phyloP scores from a whole-genome alignment of 64 coral and sea anemone genomes.

The Stichodactyla mertensii region DNA sequence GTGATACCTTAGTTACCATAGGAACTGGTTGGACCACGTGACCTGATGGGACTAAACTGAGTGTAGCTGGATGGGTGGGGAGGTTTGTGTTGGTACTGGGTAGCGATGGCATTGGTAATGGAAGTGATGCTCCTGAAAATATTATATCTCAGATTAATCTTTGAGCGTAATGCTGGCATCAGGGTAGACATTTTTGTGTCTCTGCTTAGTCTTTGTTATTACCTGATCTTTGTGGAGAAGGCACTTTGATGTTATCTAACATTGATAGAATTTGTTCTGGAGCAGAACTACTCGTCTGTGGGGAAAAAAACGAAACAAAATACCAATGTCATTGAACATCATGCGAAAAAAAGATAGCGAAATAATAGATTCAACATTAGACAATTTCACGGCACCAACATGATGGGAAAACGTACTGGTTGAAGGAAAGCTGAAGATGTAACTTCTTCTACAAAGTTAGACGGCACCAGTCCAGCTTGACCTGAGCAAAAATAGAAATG shows the following conservation, averaged over 20 bases:
- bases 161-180: too few relatives aligned
- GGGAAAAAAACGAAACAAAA: background rate
- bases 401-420: slow-evolving; percentile 37
- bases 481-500: slow-evolving; percentile 20
- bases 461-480: slow-evolving; percentile 63
- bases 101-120: background rate
- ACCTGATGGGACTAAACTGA: background rate
- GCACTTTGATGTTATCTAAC: slow-evolving; percentile 45
- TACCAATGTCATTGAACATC: background rate
- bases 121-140: background rate
- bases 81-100: background rate
- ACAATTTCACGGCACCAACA: background rate
- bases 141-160: background rate
- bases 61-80: background rate
- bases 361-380: background rate
- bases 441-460: slow-evolving; percentile 62
- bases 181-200: background rate
- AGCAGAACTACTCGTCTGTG: slow-evolving; percentile 35
- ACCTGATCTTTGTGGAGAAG: slow-evolving; percentile 1
- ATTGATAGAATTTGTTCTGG: slow-evolving; percentile 66
- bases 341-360: background rate
- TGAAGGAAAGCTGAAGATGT: slow-evolving; percentile 61
- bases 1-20: background rate
- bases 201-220: background rate
- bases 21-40: slow-evolving; percentile 5